Conservation (phyloP, 2,113 vertebrate genomes). For the Chaetodon auriga region DNA sequence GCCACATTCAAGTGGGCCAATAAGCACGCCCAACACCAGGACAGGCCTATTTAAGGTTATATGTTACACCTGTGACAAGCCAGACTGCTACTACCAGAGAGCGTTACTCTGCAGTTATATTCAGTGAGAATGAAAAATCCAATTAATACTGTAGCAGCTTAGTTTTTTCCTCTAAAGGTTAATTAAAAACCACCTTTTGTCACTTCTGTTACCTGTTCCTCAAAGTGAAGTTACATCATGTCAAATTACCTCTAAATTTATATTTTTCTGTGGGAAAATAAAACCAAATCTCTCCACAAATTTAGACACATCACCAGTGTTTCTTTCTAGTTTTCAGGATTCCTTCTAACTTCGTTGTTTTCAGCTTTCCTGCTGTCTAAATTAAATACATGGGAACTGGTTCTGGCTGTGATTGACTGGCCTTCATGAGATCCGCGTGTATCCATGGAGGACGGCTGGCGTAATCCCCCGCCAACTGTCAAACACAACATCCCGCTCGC, state of each 20-base stretch:
- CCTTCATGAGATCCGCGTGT: slow-evolving; percentile 41
- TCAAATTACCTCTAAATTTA: too few species aligned
- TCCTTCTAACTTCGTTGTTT: background rate
- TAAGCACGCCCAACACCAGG: background rate
- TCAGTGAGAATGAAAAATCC: background rate
- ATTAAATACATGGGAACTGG: slow-evolving; percentile 28
- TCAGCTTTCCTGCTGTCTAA: background rate
- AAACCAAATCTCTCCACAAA: background rate
- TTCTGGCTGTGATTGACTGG: slow-evolving; percentile 40
- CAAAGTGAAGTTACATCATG: too few species aligned
- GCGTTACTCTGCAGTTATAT: background rate
- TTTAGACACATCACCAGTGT: background rate
- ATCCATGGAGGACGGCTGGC: slow-evolving; percentile 31
- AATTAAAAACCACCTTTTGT: background rate
- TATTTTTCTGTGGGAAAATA: too few species aligned
- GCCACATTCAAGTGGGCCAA: background rate
- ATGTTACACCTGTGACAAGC: slow-evolving; percentile 21
- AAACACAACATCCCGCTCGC: slow-evolving; percentile 31
- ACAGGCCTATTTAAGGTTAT: background rate
- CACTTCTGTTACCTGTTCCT: too few species aligned
- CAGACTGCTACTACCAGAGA: background rate
- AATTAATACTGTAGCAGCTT: background rate
- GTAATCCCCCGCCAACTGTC: slow-evolving; percentile 65
- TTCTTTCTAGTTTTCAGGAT: background rate
- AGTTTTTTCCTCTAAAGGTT: background rate